Percentiles rank a stretch among this genome's conserved stretches.
Conservation (phyloP, 1,140 invertebrate genomes). For the Heliconius hermathena region DNA sequence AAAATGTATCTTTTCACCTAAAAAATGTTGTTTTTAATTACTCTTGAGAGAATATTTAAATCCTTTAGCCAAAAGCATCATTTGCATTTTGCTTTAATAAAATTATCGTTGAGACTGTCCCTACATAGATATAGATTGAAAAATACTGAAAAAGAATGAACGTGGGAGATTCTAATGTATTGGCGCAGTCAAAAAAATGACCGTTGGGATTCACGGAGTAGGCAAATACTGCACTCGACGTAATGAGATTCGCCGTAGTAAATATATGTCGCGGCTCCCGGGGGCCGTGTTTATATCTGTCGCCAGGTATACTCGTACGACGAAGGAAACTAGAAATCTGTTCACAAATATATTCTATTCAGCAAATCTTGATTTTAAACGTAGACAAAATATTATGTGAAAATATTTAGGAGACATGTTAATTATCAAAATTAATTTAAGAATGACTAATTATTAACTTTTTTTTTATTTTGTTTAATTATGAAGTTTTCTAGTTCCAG, state of each 20-base stretch:
- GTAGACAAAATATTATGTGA: neutral
- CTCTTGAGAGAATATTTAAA: too few species aligned
- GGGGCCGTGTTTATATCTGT: conserved; percentile 32
- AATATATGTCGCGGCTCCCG: conserved; percentile 27
- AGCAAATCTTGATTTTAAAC: neutral
- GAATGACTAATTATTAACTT: neutral
- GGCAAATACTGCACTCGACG: conserved; percentile 24
- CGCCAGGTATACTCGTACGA: conserved; percentile 16
- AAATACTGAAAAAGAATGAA: neutral
- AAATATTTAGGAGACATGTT: neutral
- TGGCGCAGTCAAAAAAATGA: neutral
- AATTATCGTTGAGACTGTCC: neutral
- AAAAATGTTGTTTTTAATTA: too few species aligned
- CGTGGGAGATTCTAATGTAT: neutral
- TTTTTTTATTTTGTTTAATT: neutral
- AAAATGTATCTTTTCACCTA: too few species aligned
- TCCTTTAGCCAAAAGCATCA: too few species aligned
- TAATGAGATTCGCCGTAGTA: conserved; percentile 37
- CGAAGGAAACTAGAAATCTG: conserved; percentile 23
- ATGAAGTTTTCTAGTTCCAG: too few species aligned
- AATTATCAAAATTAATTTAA: neutral
- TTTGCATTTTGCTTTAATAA: neutral
- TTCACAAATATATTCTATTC: conserved; percentile 1
- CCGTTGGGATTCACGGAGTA: neutral
- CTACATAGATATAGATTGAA: neutral